Percentiles rank a stretch among this genome's conserved stretches.
Conservation (phyloP, 2,888 invertebrate species). For the Callosobruchus maculatus region DNA sequence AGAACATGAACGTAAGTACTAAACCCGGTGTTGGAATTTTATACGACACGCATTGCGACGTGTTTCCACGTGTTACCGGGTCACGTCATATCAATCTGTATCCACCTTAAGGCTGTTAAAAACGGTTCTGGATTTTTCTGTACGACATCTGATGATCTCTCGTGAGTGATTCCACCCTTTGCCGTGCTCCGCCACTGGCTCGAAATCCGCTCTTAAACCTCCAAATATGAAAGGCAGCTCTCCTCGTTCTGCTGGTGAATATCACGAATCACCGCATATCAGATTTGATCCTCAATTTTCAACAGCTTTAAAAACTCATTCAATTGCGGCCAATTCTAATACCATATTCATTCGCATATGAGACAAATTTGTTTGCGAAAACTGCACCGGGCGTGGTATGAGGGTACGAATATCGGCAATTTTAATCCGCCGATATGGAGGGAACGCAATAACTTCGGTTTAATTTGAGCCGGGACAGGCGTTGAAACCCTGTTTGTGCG, state of each 20-base stretch:
- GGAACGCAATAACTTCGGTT: slow-evolving; percentile 25
- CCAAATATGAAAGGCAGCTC: background rate
- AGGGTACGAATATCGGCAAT: slow-evolving; percentile 16
- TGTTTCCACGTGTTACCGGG: too few species aligned
- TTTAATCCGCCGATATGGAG: slow-evolving; percentile 22
- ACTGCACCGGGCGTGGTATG: slow-evolving; percentile 1
- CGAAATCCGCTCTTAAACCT: background rate
- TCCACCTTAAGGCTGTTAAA: too few species aligned
- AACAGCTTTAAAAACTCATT: slow-evolving; percentile 20
- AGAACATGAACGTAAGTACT: too few species aligned
- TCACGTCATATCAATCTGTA: too few species aligned
- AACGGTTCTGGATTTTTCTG: too few species aligned
- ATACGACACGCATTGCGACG: too few species aligned
- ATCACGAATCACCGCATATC: background rate
- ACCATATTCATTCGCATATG: slow-evolving; percentile 17
- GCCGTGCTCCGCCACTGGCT: background rate
- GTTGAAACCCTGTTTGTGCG: slow-evolving; percentile 14
- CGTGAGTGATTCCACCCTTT: background rate
- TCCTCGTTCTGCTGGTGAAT: background rate
- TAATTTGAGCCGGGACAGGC: slow-evolving; percentile 22
- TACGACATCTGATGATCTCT: too few species aligned
- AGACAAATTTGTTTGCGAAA: slow-evolving; percentile 17
- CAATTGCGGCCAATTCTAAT: slow-evolving; percentile 20
- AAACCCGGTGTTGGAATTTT: too few species aligned
- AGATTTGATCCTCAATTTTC: slow-evolving; percentile 3